phyloP scores from a whole-genome alignment of 2,888 invertebrate genomes.

The Pristionchus maxplancki region DNA sequence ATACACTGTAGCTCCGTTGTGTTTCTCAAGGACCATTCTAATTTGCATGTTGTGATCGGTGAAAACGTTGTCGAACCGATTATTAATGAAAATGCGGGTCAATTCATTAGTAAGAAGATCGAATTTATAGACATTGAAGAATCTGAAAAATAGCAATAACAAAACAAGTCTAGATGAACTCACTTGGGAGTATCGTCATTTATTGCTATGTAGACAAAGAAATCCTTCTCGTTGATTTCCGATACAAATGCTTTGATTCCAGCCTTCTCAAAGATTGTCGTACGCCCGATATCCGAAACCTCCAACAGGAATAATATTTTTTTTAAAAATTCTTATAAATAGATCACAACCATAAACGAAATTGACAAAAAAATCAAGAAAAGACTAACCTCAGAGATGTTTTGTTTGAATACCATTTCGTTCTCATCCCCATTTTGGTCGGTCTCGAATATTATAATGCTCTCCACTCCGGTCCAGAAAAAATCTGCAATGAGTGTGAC shows the following conservation, averaged over 20 bases:
- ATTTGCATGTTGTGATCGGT: constrained; percentile 70
- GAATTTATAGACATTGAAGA: constrained; percentile 75
- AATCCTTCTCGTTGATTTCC: too few species aligned
- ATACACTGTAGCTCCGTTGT: constrained; percentile 67
- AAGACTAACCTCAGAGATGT: constrained; percentile 65
- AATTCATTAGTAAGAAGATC: constrained; percentile 70
- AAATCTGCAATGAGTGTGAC: constrained; percentile 64
- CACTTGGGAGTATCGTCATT: neutral
- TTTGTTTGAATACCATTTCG: constrained; percentile 72
- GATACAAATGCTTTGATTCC: too few species aligned
- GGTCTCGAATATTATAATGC: constrained; percentile 71
- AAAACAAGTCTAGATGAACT: too few species aligned
- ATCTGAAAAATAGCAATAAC: too few species aligned
- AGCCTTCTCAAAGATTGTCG: too few species aligned
- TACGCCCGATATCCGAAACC: too few species aligned
- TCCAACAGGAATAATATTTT: too few species aligned
- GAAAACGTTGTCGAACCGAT: too few species aligned
- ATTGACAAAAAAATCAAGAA: neutral
- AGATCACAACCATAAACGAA: too few species aligned
- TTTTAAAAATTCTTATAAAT: neutral
- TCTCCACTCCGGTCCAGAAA: constrained; percentile 72
- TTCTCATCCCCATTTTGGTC: constrained; percentile 76
- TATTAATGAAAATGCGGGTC: constrained; percentile 63
- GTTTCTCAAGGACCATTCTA: constrained; percentile 68
- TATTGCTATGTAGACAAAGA: too few species aligned